Percentiles rank a stretch among this genome's conserved stretches.
phyloP scores from a whole-genome alignment of 2,113 vertebrate species.

The Nibea albiflora region DNA sequence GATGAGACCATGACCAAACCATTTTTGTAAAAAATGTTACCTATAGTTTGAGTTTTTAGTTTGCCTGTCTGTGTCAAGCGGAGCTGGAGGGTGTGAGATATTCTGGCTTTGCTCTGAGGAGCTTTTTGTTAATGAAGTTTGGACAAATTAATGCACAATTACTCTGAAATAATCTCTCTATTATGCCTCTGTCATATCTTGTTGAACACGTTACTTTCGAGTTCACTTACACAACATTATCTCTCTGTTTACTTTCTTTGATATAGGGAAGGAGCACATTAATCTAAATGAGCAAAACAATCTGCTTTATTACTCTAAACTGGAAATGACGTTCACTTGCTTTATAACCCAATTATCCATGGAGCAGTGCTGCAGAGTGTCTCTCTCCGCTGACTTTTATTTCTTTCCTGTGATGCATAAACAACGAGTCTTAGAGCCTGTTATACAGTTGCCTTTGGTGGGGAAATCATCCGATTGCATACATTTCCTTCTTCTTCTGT shows the following conservation, averaged over 20 bases:
- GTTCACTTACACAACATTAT: not conserved
- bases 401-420: constrained; percentile 67
- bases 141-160: not conserved
- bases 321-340: constrained; percentile 24
- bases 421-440: constrained; percentile 57
- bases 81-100: not conserved
- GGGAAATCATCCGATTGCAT: constrained; percentile 68
- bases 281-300: constrained; percentile 28
- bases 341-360: constrained; percentile 59
- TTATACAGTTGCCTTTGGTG: constrained; percentile 65
- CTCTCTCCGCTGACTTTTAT: constrained; percentile 41
- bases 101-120: not conserved
- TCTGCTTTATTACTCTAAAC: constrained; percentile 17
- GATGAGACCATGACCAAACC: too few relatives aligned
- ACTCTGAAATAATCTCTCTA: not conserved
- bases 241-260: constrained; percentile 1
- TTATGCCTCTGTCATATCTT: not conserved
- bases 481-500: constrained; percentile 59
- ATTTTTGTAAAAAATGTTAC: too few relatives aligned
- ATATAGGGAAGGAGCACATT: not conserved
- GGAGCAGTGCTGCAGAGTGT: constrained; percentile 6
- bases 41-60: too few relatives aligned
- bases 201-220: not conserved
- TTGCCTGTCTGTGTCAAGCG: too few relatives aligned
- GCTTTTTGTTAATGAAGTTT: too few relatives aligned